These are phyloP conservation scores for Sterna hirundo DNA, from an alignment of 2,113 vertebrate species.

Conservation along the genomic window DNA sequence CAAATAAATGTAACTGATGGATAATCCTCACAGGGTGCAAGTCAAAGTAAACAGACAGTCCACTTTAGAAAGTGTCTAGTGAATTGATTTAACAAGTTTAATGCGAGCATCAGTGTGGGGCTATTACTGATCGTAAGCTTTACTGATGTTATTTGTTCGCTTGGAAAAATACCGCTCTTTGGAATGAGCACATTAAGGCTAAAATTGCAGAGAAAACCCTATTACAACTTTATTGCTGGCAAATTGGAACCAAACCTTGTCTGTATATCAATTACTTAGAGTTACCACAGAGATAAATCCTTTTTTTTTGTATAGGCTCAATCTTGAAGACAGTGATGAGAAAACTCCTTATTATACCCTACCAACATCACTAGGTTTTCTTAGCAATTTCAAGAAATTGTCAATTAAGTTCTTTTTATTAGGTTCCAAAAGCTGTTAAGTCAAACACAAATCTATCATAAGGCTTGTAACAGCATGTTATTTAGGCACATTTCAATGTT, in stretches of 20 bases:
- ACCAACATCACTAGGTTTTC: conserved; percentile 86
- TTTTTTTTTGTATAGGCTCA: conserved; percentile 86
- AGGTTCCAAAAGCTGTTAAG: conserved; percentile 87
- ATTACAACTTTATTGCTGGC: conserved; percentile 98
- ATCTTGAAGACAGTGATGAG: conserved; percentile 91
- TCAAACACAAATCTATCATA: conserved; percentile 86
- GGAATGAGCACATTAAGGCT: conserved; percentile 96
- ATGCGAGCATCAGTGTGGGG: conserved; percentile 90
- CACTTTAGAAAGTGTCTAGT: conserved; percentile 90
- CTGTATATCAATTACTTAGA: conserved; percentile 98
- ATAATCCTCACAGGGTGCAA: conserved; percentile 78
- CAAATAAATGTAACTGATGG: conserved; percentile 81
- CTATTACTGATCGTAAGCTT: conserved; percentile 95
- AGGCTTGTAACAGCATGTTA: conserved; percentile 82
- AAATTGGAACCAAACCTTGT: conserved; percentile 97
- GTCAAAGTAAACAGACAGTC: conserved; percentile 88
- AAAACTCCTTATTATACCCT: conserved; percentile 90
- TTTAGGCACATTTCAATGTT: conserved; percentile 81
- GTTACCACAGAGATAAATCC: conserved; percentile 96
- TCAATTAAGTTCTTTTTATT: conserved; percentile 94
- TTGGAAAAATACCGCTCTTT: conserved; percentile 94
- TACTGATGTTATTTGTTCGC: conserved; percentile 96
- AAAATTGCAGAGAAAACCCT: conserved; percentile 96
- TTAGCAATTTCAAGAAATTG: conserved; percentile 95
- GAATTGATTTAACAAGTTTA: conserved; percentile 96